These are phyloP conservation scores for Micronisus gabar DNA, from an alignment of 2,113 vertebrate species.

Conservation along the genomic window DNA sequence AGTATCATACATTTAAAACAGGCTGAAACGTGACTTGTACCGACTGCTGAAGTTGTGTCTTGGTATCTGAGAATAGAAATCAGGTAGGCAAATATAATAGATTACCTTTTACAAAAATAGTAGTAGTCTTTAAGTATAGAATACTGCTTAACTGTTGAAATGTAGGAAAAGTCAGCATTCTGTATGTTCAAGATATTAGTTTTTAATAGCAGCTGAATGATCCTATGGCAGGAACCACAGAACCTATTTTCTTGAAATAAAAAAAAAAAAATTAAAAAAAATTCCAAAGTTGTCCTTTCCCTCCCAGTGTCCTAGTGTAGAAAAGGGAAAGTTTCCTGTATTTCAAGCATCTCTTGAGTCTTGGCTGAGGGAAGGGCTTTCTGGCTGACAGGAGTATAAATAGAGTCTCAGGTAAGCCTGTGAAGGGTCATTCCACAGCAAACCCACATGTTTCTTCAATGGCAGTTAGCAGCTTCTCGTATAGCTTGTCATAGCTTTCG, in stretches of 20 bases:
- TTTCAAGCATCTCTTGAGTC: conserved; percentile 76
- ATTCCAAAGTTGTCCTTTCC: conserved; percentile 75
- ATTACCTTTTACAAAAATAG: conserved; percentile 83
- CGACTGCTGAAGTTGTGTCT: conserved; percentile 77
- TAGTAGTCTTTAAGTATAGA: conserved; percentile 83
- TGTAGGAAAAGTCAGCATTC: conserved; percentile 82
- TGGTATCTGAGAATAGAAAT: conserved; percentile 74
- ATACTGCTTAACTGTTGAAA: conserved; percentile 82
- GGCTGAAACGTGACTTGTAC: conserved; percentile 76
- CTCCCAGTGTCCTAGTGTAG: conserved; percentile 74
- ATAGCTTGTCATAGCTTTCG: conserved; percentile 95
- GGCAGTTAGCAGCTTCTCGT: conserved; percentile 98
- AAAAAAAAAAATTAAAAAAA: conserved; percentile 21
- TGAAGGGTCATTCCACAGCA: conserved; percentile 88
- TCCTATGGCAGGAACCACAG: conserved; percentile 75
- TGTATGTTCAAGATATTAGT: conserved; percentile 81
- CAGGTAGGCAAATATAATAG: conserved; percentile 75
- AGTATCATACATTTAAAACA: conserved; percentile 70
- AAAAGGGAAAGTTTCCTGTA: conserved; percentile 68
- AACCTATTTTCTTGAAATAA: conserved; percentile 76
- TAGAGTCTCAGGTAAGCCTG: conserved; percentile 61
- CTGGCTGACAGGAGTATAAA: conserved; percentile 68
- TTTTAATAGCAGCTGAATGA: conserved; percentile 86
- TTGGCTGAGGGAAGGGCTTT: conserved; percentile 71
- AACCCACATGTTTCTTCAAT: conserved; percentile 99